A percentile compares a stretch with the other conserved stretches of the same genome.
phyloP scores from a whole-genome alignment of 2,113 vertebrate genomes.

The Cheilinus undulatus region DNA sequence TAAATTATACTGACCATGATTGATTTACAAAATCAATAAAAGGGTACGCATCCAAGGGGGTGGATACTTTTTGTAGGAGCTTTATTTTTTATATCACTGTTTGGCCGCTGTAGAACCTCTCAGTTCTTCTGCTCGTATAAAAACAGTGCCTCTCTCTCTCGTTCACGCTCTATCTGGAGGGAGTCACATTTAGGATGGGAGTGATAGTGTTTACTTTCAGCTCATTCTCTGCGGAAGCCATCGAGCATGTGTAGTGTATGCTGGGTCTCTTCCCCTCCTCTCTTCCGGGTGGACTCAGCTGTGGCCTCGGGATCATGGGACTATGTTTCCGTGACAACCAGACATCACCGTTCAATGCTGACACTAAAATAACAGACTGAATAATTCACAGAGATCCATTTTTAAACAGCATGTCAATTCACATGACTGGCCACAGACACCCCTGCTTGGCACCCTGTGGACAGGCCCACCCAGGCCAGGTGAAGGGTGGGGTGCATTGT shows the following conservation, averaged over 20 bases:
- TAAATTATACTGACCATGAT: too few relatives aligned
- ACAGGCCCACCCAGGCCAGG: slow-evolving; percentile 60
- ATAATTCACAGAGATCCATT: slow-evolving; percentile 84
- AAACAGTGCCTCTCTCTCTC: slow-evolving; percentile 7
- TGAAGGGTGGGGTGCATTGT: slow-evolving; percentile 17
- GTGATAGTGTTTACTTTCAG: slow-evolving; percentile 46
- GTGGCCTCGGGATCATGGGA: slow-evolving; percentile 65
- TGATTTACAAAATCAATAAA: too few relatives aligned
- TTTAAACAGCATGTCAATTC: slow-evolving; percentile 82
- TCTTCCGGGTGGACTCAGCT: slow-evolving; percentile 65
- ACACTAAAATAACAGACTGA: slow-evolving; percentile 84
- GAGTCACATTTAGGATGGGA: slow-evolving; percentile 20
- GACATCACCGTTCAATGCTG: slow-evolving; percentile 70
- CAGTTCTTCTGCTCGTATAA: slow-evolving; percentile 21
- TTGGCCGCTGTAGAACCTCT: slow-evolving; percentile 18
- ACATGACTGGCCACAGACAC: slow-evolving; percentile 71
- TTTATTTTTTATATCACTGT: slow-evolving; percentile 46
- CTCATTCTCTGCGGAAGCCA: slow-evolving; percentile 50
- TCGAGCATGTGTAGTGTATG: slow-evolving; percentile 20
- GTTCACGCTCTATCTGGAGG: background rate
- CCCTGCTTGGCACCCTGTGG: slow-evolving; percentile 64
- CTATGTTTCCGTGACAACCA: slow-evolving; percentile 81
- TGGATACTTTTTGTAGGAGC: too few relatives aligned
- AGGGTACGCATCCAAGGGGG: too few relatives aligned
- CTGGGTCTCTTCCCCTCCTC: slow-evolving; percentile 20